A percentile compares a stretch with the other conserved stretches of the same genome.
Conservation (phyloP, 2,888 invertebrate species). For the Hylaea fasciaria region DNA sequence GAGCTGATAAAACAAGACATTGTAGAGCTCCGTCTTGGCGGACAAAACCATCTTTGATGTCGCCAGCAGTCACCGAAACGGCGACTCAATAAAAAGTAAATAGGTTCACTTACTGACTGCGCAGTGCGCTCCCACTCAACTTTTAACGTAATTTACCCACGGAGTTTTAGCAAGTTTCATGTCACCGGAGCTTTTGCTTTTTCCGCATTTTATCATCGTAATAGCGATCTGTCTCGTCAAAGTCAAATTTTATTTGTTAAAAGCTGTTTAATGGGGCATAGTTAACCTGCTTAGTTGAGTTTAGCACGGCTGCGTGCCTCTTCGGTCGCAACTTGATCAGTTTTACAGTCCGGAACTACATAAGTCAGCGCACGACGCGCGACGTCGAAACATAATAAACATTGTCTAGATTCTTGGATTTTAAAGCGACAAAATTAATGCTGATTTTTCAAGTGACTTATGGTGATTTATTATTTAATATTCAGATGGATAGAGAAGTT, state of each 20-base stretch:
- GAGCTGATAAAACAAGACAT: conserved; percentile 13
- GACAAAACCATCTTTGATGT: conserved; percentile 36
- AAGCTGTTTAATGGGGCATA: conserved; percentile 51
- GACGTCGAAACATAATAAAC: conserved; percentile 25
- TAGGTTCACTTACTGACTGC: conserved; percentile 38
- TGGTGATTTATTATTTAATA: background rate
- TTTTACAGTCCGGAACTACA: conserved; percentile 33
- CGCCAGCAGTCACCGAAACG: conserved; percentile 19
- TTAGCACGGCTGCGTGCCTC: conserved; percentile 24
- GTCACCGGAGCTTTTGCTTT: conserved; percentile 49
- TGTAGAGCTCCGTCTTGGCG: conserved; percentile 7
- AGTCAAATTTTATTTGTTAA: conserved; percentile 50
- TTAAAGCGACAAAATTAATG: conserved; percentile 11
- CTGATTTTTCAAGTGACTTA: conserved; percentile 12
- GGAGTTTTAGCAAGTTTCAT: conserved; percentile 46
- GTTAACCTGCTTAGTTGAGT: conserved; percentile 41
- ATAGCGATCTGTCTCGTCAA: conserved; percentile 44
- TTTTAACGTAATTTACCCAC: conserved; percentile 49
- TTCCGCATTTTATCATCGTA: conserved; percentile 39
- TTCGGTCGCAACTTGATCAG: conserved; percentile 29
- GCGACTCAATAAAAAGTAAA: conserved; percentile 43
- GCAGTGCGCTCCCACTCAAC: conserved; percentile 33
- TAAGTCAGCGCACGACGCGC: conserved; percentile 23
- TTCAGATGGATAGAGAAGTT: background rate
- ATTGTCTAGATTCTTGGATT: conserved; percentile 19